Evolutionary conservation across 2,888 invertebrate species (phyloP).

Genomic region (Cybosia mesomella): DNA sequence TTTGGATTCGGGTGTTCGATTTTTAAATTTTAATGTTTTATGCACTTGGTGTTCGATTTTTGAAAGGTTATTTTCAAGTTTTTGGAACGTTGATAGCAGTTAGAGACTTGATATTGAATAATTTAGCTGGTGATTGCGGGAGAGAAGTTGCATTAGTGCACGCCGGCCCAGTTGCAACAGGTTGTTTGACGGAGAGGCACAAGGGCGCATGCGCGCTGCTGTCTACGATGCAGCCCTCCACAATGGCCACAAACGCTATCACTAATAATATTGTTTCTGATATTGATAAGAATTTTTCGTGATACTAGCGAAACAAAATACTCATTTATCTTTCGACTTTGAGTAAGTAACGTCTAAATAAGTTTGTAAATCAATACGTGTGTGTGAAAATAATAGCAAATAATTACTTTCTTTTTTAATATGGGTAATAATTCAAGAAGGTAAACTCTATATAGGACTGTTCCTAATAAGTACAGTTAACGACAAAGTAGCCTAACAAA

Average conservation of each 20-base stretch:
- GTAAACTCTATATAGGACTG: too few species aligned
- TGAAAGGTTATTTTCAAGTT: slow-evolving; percentile 37
- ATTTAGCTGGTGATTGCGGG: slow-evolving; percentile 70
- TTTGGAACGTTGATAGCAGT: slow-evolving; percentile 33
- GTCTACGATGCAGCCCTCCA: slow-evolving; percentile 69
- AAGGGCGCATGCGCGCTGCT: slow-evolving; percentile 72
- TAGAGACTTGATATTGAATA: slow-evolving; percentile 52
- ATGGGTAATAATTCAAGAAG: too few species aligned
- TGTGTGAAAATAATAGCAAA: too few species aligned
- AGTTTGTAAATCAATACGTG: too few species aligned
- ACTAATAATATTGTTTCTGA: slow-evolving; percentile 13
- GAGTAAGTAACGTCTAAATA: too few species aligned
- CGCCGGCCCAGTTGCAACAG: slow-evolving; percentile 84
- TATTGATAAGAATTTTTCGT: neutral
- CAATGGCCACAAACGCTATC: slow-evolving; percentile 64
- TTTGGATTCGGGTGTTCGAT: slow-evolving; percentile 41
- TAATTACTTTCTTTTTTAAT: too few species aligned
- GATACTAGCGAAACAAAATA: neutral
- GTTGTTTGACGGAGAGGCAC: slow-evolving; percentile 77
- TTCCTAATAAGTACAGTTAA: too few species aligned
- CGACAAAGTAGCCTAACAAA: too few species aligned
- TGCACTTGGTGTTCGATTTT: slow-evolving; percentile 32
- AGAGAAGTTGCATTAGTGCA: slow-evolving; percentile 83
- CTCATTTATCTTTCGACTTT: neutral
- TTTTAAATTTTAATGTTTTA: slow-evolving; percentile 36